phyloP scores from a whole-genome alignment of 2,797 vertebrate species.

The Peromyscus attwateri region DNA sequence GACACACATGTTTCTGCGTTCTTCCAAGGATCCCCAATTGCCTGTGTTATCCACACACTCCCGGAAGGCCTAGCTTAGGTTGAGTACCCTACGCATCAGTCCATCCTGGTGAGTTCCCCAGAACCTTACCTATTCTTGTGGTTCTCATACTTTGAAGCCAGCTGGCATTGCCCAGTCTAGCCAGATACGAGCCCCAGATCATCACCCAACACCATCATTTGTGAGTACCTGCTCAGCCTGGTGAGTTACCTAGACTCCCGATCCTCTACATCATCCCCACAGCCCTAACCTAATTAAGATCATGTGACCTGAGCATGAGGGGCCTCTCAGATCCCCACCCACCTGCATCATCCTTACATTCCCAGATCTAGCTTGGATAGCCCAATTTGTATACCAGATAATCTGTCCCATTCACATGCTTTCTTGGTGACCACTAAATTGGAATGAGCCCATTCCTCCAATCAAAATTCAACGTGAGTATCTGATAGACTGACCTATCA shows the following conservation, averaged over 20 bases:
- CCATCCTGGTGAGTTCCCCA: neutral
- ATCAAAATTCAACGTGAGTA: neutral
- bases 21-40: neutral
- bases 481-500: neutral
- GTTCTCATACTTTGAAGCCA: neutral
- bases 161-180: neutral
- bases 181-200: neutral
- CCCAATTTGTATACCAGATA: neutral
- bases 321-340: neutral
- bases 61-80: neutral
- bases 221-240: neutral
- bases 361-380: neutral
- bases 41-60: neutral
- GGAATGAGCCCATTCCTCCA: neutral
- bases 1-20: neutral
- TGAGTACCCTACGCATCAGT: neutral
- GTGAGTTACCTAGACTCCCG: neutral
- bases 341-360: neutral
- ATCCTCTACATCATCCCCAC: neutral
- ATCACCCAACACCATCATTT: neutral
- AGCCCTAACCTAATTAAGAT: neutral
- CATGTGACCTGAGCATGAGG: neutral
- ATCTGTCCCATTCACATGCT: neutral
- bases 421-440: neutral
- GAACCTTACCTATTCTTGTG: neutral